Evolutionary conservation across 2,797 vertebrate genomes (phyloP), one percentile per base, ranked within the genome.

Genomic region (Sebastiscus albofasciatus): DNA sequence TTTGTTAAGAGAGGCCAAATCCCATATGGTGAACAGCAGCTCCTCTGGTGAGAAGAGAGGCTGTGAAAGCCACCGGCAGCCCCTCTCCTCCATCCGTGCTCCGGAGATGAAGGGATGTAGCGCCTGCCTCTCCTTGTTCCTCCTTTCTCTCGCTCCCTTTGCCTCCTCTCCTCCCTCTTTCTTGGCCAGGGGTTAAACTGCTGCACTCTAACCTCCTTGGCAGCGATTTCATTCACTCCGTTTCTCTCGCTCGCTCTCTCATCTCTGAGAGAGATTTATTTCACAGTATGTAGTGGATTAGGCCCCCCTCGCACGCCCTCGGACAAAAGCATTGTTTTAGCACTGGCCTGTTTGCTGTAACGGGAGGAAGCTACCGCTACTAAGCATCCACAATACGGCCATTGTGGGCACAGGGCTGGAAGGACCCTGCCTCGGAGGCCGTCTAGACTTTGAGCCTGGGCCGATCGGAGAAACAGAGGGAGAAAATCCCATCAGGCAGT

Each of bases 401-500:
- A 97, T 97, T 97, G 97, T 97, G 96, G 95, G 95, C 95, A 82
- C 93, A 87, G 94, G 93, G 89, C 92, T 93, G 92, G 93, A 89
- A 87, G 94, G 95, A 96, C 94, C 94, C 85, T 87, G 91, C 93
- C 90, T 92, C 74, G 27, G 92, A 93, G 92, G 93, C 92, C 90
- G 96, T 97, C 97, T 97, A 97, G 96, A 97, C 97, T 97, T 97
- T 96, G 96, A 96, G 95, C 95, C 90, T 61, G 78, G 87, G 92
- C 91, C 95, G 96, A 94, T 93, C 91, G 95, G 95, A 95, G 92
- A 90, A 92, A 95, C 95, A 95, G 91, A 95, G 96, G 91, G 95
- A 96, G 97, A 98, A 99, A 99, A 99, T 99, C 97, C 97, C 96
- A 96, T 98, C 96, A 98, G 94, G 96, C 98, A 97, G 95, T 98